Evolutionary conservation across 2,797 vertebrate genomes (phyloP).

Genomic region (Crenichthys baileyi): DNA sequence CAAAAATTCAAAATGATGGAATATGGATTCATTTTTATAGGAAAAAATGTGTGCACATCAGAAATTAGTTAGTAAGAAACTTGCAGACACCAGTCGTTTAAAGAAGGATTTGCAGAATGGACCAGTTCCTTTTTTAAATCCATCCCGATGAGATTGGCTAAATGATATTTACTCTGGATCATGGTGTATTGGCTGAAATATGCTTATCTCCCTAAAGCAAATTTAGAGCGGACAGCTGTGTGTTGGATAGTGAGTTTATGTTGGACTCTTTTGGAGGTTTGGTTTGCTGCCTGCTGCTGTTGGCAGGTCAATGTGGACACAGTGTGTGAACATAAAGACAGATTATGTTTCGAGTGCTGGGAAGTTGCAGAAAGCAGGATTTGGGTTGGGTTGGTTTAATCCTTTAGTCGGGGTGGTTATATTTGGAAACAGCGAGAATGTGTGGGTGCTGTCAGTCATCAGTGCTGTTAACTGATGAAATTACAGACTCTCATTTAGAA

Average conservation of each 20-base stretch:
- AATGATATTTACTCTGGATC: constrained; percentile 52
- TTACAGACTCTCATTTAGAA: constrained; percentile 27
- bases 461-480: constrained; percentile 43
- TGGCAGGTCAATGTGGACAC: constrained; percentile 71
- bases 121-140: constrained; percentile 45
- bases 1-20: not conserved
- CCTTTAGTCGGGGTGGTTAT: constrained; percentile 64
- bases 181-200: constrained; percentile 37
- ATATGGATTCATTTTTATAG: not conserved
- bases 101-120: constrained; percentile 16
- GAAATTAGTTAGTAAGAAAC: not conserved
- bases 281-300: constrained; percentile 50
- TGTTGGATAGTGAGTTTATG: constrained; percentile 14
- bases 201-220: constrained; percentile 32
- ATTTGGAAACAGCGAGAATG: constrained; percentile 57
- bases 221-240: constrained; percentile 54
- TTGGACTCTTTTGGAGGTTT: constrained; percentile 7
- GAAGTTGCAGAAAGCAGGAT: constrained; percentile 62
- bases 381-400: constrained; percentile 74
- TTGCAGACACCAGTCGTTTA: not conserved
- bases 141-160: constrained; percentile 42
- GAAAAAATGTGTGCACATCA: not conserved
- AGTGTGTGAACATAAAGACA: constrained; percentile 66
- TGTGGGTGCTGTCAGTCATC: constrained; percentile 28
- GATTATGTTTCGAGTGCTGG: constrained; percentile 75